phyloP scores from a whole-genome alignment of 2,113 vertebrate species.

The Neoarius graeffei region DNA sequence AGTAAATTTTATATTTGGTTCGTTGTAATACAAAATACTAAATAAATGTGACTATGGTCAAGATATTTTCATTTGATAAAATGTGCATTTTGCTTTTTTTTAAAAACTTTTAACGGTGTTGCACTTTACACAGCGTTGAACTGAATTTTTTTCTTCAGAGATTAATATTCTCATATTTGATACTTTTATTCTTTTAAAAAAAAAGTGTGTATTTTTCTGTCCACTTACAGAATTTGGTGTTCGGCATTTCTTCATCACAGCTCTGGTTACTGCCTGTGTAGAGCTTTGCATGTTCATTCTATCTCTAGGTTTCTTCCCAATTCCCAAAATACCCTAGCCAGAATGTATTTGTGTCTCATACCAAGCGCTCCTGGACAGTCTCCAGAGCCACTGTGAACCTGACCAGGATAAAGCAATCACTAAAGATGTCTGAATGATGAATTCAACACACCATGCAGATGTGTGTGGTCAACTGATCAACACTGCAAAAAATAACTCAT shows the following conservation, averaged over 20 bases:
- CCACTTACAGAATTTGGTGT: not conserved
- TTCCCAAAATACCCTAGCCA: not conserved
- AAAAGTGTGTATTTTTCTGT: not conserved
- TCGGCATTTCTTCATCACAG: not conserved
- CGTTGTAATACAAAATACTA: not conserved
- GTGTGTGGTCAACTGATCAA: not conserved
- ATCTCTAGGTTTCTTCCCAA: not conserved
- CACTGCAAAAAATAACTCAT: not conserved
- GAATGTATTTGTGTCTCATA: not conserved
- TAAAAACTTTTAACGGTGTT: not conserved
- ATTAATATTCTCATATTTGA: too few relatives aligned
- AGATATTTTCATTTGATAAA: not conserved
- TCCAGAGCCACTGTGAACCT: not conserved
- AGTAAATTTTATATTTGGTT: not conserved
- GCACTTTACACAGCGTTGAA: not conserved
- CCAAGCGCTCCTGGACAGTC: not conserved
- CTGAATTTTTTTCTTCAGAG: not conserved
- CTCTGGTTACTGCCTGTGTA: not conserved
- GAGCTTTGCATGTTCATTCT: not conserved
- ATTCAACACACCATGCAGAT: not conserved
- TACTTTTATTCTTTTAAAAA: not conserved
- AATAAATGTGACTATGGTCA: not conserved
- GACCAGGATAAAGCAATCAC: not conserved
- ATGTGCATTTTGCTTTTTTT: not conserved
- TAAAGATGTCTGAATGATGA: not conserved